Evolutionary conservation across 2,797 vertebrate species (phyloP), one percentile per base, ranked within the genome.

Genomic region (Gambusia yucatana): DNA sequence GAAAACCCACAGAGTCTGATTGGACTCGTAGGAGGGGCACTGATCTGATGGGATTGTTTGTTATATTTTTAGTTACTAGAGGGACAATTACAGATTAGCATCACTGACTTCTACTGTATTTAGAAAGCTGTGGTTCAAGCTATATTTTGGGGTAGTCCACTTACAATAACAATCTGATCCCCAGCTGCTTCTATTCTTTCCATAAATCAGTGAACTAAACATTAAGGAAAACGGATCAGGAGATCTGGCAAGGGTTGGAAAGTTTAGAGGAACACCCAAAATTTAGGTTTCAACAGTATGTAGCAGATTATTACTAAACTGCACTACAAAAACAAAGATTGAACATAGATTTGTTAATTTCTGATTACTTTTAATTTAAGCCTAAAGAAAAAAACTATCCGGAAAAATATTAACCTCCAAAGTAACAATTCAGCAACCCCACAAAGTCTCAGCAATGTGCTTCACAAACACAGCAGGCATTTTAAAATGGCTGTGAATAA

Each of bases 101-200:
- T 46, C 59, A 63, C 57, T 76, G 57, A 47, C 43, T 47, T 46
- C 44, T 76, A n/a, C 43, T 30, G 28, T 75, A 33, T 65, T 76
- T 48, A 63, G n/a, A 30, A 59, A 47, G 17, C 74, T 76, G 57
- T 76, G 74, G 57, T 44, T 47, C 74, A 76, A 11, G 57, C 74
- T 47, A n/a, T 46, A 65, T 65, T 65, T 39, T 65, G 17, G 33
- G 20, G 55, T 47, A 61, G 55, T 61, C 17, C 16, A 46, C 16
- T 75, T 61, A 75, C 39, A 20, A 47, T 36, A 47, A 65, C 44
- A 63, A 28, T 47, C 36, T 76, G 44, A 76, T 65, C 59, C 43
- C 57, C 43, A 76, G 57, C 28, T 30, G 41, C 41, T 22, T 43
- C n/a, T 33, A 61, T 75, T 75, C 59, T 61, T 61, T 61, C 59